Evolutionary conservation across 2,888 invertebrate genomes (phyloP), one percentile per base, ranked within the genome.

Genomic region (Mamestra brassicae): DNA sequence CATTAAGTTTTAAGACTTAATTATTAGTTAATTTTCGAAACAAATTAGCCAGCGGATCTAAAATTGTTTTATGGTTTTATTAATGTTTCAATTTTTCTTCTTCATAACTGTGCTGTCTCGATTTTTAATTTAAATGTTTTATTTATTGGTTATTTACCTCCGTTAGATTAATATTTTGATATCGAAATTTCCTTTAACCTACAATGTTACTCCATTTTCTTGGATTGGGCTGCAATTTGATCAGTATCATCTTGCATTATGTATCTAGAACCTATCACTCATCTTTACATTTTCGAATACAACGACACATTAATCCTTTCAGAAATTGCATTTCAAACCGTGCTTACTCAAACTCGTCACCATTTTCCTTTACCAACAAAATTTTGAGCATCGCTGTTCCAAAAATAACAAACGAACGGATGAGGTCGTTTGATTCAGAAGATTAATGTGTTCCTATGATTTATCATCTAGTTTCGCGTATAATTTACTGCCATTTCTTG

Each of bases 381-480:
- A 77, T 71, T 78, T 87, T 87, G 80, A 81, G 79, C 75, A 85
- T 62, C 83, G 47, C 79, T 83, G 72, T 61, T 67, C 83, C 73
- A 78, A 82, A 84, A 88, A 88, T 79, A 84, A 83, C 81, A 83
- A 83, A 83, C 74, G 71, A 63, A 75, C 78, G 83, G 81, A 86
- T 84, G 83, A 79, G 86, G 84, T 72, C 86, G 85, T 90, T 88
- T 86, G 85, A 87, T 87, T 82, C 85, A 80, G 54, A 86, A 88
- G 90, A 91, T 90, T 82, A 88, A 89, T 83, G 85, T 55, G 68
- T 66, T 71, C 36, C 60, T 80, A 86, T 89, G 88, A 90, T 90
- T 90, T 87, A 90, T 89, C 66, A 74, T 72, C 80, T 87, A 83
- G 80, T 84, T 87, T 86, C 50, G 72, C 78, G 68, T 88, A 83